Evolutionary conservation across 2,797 vertebrate genomes (phyloP), one percentile per base, ranked within the genome.

Genomic region (Danio jaintianensis): DNA sequence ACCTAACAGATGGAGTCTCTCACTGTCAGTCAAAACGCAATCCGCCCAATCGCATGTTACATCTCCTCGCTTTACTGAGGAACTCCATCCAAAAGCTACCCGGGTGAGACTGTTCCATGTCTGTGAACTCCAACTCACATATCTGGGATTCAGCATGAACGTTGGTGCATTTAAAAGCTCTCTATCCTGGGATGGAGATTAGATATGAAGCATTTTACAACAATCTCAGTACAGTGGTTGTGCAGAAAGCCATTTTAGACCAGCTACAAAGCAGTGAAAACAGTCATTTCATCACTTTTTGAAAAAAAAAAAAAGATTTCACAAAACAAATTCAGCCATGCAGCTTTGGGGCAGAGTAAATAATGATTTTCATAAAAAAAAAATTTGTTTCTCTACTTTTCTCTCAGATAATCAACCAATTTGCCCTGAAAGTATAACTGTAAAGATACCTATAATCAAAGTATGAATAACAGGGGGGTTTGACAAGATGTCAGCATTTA

Each of bases 1-100:
- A 84, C 67, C 62, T 78, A 73, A 79, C 62, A 77, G 63, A 12
- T 66, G 63, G 45, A 43, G 58, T 58, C 29, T 29, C 53, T 82
- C 42, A 20, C 69, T 50, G 53, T 67, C 73, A 63, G n/a, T 83
- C 81, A 81, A 75, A 75, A 55, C 29, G 2, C 50, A 71, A 63
- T 36, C 58, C 11, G 6, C 36, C 75, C 62, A 72, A 77, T 63
- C 29, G 7, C 3, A 13, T 47, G 48, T 77, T 50, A 61, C 66
- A 70, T 78, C 76, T 62, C 45, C 2, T 43, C 7, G 16, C 40
- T 56, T 48, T 38, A 58, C 42, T 36, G 63, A 45, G 53, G 22
- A 78, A 38, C 52, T 68, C 42, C 15, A 45, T 55, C 52, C 36
- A 64, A 74, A 66, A 72, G 53, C 50, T 73, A 48, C 43, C 59